Percentiles rank a stretch among this genome's conserved stretches.
Conservation (phyloP, 2,888 invertebrate species). For the Xestia c-nigrum region DNA sequence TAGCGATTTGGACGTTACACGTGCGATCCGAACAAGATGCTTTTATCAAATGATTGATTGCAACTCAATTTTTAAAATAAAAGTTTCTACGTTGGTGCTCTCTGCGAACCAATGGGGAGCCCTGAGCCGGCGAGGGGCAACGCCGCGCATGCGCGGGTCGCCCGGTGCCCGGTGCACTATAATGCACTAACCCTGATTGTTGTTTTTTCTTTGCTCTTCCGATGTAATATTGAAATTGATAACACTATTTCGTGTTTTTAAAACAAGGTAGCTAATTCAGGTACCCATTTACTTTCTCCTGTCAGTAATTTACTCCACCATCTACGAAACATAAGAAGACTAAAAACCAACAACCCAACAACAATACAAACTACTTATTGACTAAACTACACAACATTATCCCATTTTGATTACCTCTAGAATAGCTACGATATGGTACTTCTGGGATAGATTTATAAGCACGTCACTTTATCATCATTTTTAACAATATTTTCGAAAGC, state of each 20-base stretch:
- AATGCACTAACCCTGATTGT: conserved; percentile 29
- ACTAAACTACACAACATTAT: conserved; percentile 49
- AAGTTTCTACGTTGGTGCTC: conserved; percentile 24
- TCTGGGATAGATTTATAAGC: conserved; percentile 77
- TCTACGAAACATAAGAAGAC: neutral
- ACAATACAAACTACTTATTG: conserved; percentile 36
- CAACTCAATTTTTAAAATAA: conserved; percentile 27
- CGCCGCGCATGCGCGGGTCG: conserved; percentile 44
- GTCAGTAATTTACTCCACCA: conserved; percentile 52
- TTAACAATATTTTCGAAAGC: neutral
- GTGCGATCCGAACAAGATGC: conserved; percentile 22
- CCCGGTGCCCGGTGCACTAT: conserved; percentile 34
- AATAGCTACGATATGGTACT: conserved; percentile 87
- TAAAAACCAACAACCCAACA: conserved; percentile 11
- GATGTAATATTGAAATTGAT: conserved; percentile 7
- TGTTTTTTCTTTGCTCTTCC: conserved; percentile 25
- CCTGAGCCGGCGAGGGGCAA: conserved; percentile 17
- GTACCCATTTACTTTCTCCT: neutral
- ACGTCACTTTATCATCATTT: conserved; percentile 65
- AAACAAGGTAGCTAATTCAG: neutral
- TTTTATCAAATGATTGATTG: conserved; percentile 53
- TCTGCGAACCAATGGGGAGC: conserved; percentile 43
- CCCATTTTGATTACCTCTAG: conserved; percentile 61
- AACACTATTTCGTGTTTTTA: neutral
- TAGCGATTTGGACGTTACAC: neutral